Evolutionary conservation across 2,113 vertebrate genomes (phyloP).

Genomic region (Geococcyx californianus): DNA sequence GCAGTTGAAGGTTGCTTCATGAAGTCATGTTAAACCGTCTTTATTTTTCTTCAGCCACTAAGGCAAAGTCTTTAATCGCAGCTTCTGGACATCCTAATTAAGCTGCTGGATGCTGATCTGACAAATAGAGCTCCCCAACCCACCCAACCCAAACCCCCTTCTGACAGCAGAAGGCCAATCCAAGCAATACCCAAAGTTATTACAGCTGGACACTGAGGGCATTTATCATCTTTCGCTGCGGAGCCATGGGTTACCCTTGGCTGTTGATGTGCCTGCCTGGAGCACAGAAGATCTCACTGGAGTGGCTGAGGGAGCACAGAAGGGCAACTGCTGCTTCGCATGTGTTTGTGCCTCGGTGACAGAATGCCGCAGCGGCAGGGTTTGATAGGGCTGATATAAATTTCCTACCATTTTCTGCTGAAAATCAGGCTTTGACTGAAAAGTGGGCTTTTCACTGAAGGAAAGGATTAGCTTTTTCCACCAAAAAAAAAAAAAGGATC

Average conservation of each 20-base stretch:
- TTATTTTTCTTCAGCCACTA: conserved; percentile 31
- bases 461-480: not conserved
- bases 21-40: not conserved
- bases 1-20: not conserved
- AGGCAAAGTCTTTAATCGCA: conserved; percentile 5
- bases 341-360: rapidly evolving
- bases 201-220: not conserved
- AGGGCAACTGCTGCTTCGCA: not conserved
- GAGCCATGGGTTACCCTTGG: rapidly evolving
- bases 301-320: not conserved
- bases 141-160: not conserved
- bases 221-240: not conserved
- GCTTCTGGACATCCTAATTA: conserved; percentile 17
- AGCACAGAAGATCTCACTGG: not conserved
- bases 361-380: not conserved
- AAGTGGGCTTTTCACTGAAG: not conserved
- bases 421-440: not conserved
- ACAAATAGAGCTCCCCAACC: not conserved
- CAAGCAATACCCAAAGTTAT: not conserved
- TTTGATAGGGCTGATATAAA: not conserved
- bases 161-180: not conserved
- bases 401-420: not conserved
- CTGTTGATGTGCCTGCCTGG: not conserved
- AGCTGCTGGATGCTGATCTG: not conserved
- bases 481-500: not conserved